Conservation (phyloP, 2,797 vertebrate genomes). For the Anabacerthia variegaticeps region DNA sequence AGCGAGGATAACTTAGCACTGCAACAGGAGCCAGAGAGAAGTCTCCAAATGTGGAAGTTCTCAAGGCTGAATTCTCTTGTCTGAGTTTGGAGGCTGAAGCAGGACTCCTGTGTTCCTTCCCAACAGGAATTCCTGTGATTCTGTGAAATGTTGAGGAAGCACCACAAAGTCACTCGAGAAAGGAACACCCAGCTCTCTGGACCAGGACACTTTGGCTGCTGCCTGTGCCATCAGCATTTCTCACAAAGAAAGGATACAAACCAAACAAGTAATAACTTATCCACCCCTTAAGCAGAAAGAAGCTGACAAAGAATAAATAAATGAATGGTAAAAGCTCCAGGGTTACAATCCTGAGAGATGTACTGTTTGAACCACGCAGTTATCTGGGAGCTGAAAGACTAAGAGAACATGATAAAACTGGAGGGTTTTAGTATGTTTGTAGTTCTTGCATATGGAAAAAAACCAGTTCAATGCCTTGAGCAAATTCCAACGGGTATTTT, state of each 20-base stretch:
- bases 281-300: neutral
- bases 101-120: neutral
- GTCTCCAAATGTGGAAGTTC: neutral
- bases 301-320: slow-evolving; percentile 22
- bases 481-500: neutral
- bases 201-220: neutral
- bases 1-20: neutral
- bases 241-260: neutral
- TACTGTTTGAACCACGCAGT: neutral
- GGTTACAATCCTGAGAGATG: neutral
- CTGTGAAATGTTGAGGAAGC: neutral
- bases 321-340: neutral
- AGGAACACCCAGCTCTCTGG: neutral
- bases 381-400: neutral
- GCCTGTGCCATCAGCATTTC: neutral
- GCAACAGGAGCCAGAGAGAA: neutral
- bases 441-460: neutral
- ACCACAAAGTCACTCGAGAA: neutral
- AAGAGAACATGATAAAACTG: neutral
- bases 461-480: neutral
- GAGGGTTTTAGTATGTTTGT: neutral
- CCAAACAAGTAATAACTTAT: neutral
- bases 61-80: neutral
- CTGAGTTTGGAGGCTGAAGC: neutral
- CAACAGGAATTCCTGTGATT: neutral